Conservation (phyloP, 2,113 vertebrate genomes). For the Phoxinus phoxinus region DNA sequence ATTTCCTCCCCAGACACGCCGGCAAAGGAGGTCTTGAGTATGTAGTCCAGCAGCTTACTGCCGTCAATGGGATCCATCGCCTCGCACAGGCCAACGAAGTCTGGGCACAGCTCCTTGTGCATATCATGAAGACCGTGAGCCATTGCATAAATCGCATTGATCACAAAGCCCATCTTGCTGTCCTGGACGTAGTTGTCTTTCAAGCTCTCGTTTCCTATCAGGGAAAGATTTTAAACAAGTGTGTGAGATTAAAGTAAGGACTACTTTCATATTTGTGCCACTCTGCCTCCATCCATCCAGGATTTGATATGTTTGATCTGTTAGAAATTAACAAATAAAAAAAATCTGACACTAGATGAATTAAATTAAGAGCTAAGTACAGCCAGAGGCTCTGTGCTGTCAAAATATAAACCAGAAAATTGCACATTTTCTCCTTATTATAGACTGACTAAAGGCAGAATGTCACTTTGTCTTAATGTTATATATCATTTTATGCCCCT, state of each 20-base stretch:
- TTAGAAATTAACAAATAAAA: neutral
- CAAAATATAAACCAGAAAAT: neutral
- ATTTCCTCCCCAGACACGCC: constrained; percentile 96
- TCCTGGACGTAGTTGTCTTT: constrained; percentile 97
- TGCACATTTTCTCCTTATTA: constrained; percentile 14
- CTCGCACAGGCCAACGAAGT: constrained; percentile 87
- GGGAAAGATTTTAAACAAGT: neutral
- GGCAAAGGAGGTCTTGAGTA: constrained; percentile 91
- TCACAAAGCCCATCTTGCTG: constrained; percentile 99
- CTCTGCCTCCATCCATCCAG: constrained; percentile 3
- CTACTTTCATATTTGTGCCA: constrained; percentile 7
- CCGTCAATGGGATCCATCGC: constrained; percentile 98
- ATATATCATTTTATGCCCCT: neutral
- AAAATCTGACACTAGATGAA: neutral
- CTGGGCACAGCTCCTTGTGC: constrained; percentile 88
- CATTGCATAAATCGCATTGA: constrained; percentile 99
- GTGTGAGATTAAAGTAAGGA: constrained; percentile 18
- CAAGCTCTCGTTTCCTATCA: constrained; percentile 90
- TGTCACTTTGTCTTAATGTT: constrained; percentile 17
- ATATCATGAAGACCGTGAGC: constrained; percentile 95
- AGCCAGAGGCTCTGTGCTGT: constrained; percentile 3
- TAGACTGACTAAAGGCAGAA: constrained; percentile 7
- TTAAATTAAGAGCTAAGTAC: constrained; percentile 4
- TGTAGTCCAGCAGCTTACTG: constrained; percentile 92
- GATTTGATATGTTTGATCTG: neutral